Conservation (phyloP, 2,888 invertebrate species). For the Andrena dorsata region DNA sequence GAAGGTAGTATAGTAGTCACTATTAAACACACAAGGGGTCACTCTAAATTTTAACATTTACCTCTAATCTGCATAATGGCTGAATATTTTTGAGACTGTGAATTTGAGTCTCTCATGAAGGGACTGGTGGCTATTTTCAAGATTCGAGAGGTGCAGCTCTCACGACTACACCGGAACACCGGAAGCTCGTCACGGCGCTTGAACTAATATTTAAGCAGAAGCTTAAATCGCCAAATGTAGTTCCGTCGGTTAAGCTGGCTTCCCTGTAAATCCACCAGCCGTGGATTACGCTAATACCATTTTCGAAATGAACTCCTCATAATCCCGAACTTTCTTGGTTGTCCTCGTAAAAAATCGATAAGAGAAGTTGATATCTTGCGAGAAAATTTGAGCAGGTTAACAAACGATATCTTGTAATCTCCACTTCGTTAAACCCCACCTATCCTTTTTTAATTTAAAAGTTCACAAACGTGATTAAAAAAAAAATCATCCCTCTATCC, state of each 20-base stretch:
- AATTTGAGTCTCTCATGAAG: not conserved
- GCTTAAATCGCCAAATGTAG: slow-evolving; percentile 67
- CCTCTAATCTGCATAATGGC: not conserved
- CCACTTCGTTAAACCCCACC: no score
- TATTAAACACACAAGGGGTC: not conserved
- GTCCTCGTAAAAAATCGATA: not conserved
- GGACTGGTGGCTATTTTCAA: not conserved
- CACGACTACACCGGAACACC: not conserved
- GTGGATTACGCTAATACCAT: slow-evolving; percentile 54
- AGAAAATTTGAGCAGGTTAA: no score
- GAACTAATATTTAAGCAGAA: slow-evolving; percentile 67
- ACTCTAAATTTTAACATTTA: no score
- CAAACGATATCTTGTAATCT: no score
- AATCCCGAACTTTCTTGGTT: slow-evolving; percentile 26
- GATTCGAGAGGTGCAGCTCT: not conserved
- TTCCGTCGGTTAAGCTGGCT: slow-evolving; percentile 54
- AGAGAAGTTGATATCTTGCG: not conserved
- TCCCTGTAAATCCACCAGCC: slow-evolving; percentile 49
- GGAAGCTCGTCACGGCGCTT: slow-evolving; percentile 41
- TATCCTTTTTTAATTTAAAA: no score
- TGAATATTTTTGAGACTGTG: not conserved
- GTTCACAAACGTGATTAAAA: no score
- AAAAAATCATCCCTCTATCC: no score
- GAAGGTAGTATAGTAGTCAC: no score
- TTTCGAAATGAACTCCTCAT: slow-evolving; percentile 54